Percentiles rank a stretch among this genome's conserved stretches.
phyloP scores from a whole-genome alignment of 2,797 vertebrate genomes.

The Ptychadena robeensis region DNA sequence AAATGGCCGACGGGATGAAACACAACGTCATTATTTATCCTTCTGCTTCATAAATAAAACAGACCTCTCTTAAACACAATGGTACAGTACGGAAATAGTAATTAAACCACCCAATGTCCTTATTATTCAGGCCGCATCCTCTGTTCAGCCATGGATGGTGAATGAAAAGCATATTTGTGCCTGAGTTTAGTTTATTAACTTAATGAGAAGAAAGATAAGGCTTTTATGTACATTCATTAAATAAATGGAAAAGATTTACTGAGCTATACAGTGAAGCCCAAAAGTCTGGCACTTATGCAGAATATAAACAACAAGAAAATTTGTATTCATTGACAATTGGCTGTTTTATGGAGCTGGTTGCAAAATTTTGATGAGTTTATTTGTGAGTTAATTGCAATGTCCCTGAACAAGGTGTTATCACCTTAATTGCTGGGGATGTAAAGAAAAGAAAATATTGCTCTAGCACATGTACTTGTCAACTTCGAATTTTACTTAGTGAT shows the following conservation, averaged over 20 bases:
- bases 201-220: constrained; percentile 25
- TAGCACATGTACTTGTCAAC: no score
- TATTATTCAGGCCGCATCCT: constrained; percentile 32
- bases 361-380: no score
- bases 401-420: no score
- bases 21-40: constrained; percentile 39
- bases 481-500: no score
- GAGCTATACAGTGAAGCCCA: not conserved
- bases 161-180: constrained; percentile 37
- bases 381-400: no score
- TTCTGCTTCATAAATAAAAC: constrained; percentile 25
- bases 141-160: constrained; percentile 21
- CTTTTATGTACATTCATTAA: constrained; percentile 4
- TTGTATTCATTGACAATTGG: not conserved
- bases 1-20: constrained; percentile 26
- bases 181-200: constrained; percentile 29
- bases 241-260: not conserved
- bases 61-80: constrained; percentile 17
- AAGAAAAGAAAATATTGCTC: no score
- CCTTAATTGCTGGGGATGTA: no score
- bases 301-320: not conserved
- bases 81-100: constrained; percentile 33
- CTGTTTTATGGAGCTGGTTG: no score
- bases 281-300: not conserved
- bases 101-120: constrained; percentile 21